phyloP scores from a whole-genome alignment of 2,888 invertebrate genomes.

The Calliopum simillimum region DNA sequence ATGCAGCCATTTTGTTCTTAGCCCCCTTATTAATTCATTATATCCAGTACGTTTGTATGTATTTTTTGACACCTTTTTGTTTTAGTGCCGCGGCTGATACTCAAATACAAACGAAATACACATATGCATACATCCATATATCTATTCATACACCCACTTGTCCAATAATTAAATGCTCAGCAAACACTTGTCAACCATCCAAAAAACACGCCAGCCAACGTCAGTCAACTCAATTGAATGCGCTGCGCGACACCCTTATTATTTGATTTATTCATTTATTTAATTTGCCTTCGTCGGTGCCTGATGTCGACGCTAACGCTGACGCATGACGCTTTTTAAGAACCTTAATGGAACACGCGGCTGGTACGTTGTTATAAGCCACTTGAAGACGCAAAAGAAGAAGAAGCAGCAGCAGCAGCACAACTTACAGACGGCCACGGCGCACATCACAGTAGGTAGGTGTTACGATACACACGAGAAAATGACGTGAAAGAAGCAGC shows the following conservation, averaged over 20 bases:
- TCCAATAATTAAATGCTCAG: constrained; percentile 36
- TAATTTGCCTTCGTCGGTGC: constrained; percentile 30
- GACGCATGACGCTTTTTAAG: not conserved
- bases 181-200: constrained; percentile 35
- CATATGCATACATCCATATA: constrained; percentile 4
- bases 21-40: not conserved
- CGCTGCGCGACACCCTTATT: constrained; percentile 14
- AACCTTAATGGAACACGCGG: no score
- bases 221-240: not conserved
- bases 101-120: not conserved
- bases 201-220: constrained; percentile 14
- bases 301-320: constrained; percentile 3
- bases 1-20: constrained; percentile 8
- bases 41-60: not conserved
- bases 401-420: constrained; percentile 2
- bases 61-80: constrained; percentile 17
- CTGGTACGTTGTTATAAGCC: constrained; percentile 33
- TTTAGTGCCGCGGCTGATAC: constrained; percentile 11
- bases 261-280: constrained; percentile 32
- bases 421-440: not conserved
- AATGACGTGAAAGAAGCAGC: no score
- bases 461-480: no score
- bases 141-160: constrained; percentile 28
- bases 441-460: no score
- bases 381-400: constrained; percentile 18